Evolutionary conservation across 2,797 vertebrate species (phyloP), one percentile per base, ranked within the genome.

Genomic region (Acanthis flammea): DNA sequence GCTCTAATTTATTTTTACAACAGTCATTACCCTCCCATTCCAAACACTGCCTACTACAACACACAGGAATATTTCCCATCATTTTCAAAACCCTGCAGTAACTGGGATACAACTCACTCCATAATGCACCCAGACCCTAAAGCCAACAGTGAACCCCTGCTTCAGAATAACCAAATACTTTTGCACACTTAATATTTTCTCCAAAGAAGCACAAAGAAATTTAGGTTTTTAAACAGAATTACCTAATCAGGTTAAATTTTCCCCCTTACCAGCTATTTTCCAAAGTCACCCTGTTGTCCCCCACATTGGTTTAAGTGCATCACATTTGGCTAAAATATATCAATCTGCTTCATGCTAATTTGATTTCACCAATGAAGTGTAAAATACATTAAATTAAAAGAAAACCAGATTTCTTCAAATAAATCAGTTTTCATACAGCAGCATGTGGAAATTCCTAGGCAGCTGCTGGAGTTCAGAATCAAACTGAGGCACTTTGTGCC

Each of bases 401-500:
- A 47, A 62, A 82, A 78, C 10, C 50, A 76, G n/a, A 28, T 11
- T 54, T 48, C 72, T 51, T 45, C n/a, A 44, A 57, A 76, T 39
- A 55, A 62, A 71, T 48, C 83, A 63, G 44, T 72, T 71, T 58
- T 31, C 73, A 33, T 0, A 3, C 8, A 76, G 78, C 63, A 92
- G 81, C 44, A 27, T 14, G 61, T 28, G 28, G 9, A 11, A 73
- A 60, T 4, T 60, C 14, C 78, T 2, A 58, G 53, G 82, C 61
- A 92, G 23, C 11, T 66, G 22, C 72, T 73, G 68, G 65, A 63
- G 63, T 14, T 88, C 35, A 53, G n/a, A 86, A 83, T 33, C 44
- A 53, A 77, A 67, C 22, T 53, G 79, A 95, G 68, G 57, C 39
- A 13, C 50, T 74, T 91, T 74, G 53, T 86, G 92, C 72, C 75